phyloP scores from a whole-genome alignment of 2,113 vertebrate genomes.

The Helogale parvula region DNA sequence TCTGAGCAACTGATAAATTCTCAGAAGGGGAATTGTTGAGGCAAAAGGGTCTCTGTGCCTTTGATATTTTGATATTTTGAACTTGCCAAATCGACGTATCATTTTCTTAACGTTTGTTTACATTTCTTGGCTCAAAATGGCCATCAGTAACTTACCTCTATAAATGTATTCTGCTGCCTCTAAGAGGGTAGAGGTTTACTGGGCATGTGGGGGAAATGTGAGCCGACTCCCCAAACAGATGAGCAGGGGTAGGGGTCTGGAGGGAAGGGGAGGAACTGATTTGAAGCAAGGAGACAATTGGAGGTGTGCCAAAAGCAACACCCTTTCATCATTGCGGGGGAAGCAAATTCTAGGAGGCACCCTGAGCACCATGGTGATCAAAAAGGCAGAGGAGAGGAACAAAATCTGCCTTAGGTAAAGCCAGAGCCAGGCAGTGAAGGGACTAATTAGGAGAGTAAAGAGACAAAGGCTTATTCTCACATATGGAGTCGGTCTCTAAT shows the following conservation, averaged over 20 bases:
- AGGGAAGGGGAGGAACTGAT: not conserved
- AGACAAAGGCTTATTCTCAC: constrained; percentile 60
- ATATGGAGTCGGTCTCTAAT: constrained; percentile 72
- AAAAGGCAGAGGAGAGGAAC: constrained; percentile 56
- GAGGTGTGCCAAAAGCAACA: constrained; percentile 51
- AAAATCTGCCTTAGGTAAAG: constrained; percentile 66
- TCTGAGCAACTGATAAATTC: not conserved
- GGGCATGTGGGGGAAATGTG: not conserved
- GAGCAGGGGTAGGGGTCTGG: not conserved
- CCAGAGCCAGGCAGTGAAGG: constrained; percentile 56
- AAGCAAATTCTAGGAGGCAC: constrained; percentile 73
- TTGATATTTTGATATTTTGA: not conserved
- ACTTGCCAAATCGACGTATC: not conserved
- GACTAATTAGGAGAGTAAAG: constrained; percentile 74
- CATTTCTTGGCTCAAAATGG: constrained; percentile 17
- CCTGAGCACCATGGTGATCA: not conserved
- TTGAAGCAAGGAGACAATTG: constrained; percentile 49
- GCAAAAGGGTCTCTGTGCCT: not conserved
- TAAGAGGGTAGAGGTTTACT: not conserved
- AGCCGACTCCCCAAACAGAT: constrained; percentile 39
- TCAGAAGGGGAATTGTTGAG: not conserved
- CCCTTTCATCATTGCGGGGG: constrained; percentile 67
- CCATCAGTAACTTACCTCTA: not conserved
- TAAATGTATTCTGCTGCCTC: not conserved
- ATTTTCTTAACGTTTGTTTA: not conserved